phyloP scores from a whole-genome alignment of 1,140 invertebrate species.

The Rhopalosiphum padi region DNA sequence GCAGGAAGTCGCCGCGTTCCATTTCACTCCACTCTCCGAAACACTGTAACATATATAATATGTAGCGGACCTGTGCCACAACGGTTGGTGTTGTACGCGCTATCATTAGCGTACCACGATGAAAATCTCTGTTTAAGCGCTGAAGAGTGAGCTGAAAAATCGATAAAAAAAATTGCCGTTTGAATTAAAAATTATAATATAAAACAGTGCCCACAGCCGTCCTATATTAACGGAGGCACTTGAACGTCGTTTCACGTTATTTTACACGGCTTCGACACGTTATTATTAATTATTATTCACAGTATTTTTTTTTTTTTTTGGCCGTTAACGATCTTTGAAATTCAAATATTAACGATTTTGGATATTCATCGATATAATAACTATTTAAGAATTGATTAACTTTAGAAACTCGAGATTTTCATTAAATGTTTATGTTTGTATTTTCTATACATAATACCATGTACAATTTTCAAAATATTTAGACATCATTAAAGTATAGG shows the following conservation, averaged over 20 bases:
- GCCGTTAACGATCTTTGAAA: too few species aligned
- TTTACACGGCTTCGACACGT: too few species aligned
- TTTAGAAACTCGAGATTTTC: too few species aligned
- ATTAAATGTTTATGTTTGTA: too few species aligned
- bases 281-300: not conserved
- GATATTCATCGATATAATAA: too few species aligned
- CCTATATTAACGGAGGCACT: not conserved
- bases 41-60: conserved; percentile 82
- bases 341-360: too few species aligned
- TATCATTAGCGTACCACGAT: not conserved
- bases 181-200: not conserved
- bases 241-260: not conserved
- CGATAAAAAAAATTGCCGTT: not conserved
- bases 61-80: conserved; percentile 78
- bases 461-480: too few species aligned
- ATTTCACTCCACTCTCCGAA: conserved; percentile 88
- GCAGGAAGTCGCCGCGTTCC: conserved; percentile 83
- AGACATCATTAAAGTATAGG: too few species aligned
- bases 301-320: too few species aligned
- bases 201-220: not conserved
- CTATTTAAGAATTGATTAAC: too few species aligned
- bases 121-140: not conserved
- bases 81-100: conserved; percentile 59
- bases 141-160: not conserved
- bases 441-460: too few species aligned